A percentile compares a stretch with the other conserved stretches of the same genome.
Evolutionary conservation across 2,888 invertebrate species (phyloP).

Genomic region (Mactromeris polynyma): DNA sequence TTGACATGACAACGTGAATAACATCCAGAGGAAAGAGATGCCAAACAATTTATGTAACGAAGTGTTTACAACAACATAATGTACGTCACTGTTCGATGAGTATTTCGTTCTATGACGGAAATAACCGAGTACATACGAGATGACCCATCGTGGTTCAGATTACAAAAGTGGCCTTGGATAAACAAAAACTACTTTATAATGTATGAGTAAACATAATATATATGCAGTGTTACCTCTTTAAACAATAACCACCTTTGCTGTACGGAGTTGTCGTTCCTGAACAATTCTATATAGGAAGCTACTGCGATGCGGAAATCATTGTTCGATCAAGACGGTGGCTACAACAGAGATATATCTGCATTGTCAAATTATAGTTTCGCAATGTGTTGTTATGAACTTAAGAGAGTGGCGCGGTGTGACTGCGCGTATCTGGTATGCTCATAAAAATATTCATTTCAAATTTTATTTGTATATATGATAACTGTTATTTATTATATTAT

Average conservation of each 20-base stretch:
- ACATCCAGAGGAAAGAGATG: no score
- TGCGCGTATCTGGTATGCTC: not conserved
- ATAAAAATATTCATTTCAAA: not conserved
- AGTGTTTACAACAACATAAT: not conserved
- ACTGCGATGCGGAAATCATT: not conserved
- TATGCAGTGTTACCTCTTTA: slow-evolving; percentile 1
- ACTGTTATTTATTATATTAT: not conserved
- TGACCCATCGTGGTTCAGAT: not conserved
- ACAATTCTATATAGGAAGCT: not conserved
- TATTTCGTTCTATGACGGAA: not conserved
- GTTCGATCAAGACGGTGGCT: no score
- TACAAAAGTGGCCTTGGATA: not conserved
- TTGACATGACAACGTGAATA: no score
- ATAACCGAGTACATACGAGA: not conserved
- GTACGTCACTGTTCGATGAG: not conserved
- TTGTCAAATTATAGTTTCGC: no score
- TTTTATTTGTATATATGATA: slow-evolving; percentile 7
- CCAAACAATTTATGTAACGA: not conserved
- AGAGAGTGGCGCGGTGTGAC: no score
- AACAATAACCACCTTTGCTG: not conserved
- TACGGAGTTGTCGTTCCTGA: not conserved
- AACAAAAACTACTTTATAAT: not conserved
- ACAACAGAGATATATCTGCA: no score
- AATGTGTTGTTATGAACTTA: no score
- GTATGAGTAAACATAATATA: not conserved